phyloP scores from a whole-genome alignment of 2,888 invertebrate genomes.

The Drosophila conformis region DNA sequence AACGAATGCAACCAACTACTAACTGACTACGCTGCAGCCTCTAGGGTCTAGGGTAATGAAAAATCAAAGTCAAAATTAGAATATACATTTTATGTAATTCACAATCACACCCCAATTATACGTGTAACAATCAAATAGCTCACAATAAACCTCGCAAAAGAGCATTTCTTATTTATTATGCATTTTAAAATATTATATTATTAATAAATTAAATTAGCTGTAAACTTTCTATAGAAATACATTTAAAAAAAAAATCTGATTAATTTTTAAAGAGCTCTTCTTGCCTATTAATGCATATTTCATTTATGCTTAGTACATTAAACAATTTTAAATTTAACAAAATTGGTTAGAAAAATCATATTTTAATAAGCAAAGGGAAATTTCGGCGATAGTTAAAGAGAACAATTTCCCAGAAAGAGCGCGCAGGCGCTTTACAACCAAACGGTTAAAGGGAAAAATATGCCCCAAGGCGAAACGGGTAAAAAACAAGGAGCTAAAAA shows the following conservation, averaged over 20 bases:
- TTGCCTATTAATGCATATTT: not conserved
- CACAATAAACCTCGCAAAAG: not conserved
- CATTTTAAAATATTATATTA: not conserved
- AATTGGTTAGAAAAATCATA: not conserved
- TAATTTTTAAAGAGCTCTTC: fast-evolving
- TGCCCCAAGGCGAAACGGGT: conserved; percentile 47
- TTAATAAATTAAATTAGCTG: too few relatives aligned
- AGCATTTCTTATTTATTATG: not conserved
- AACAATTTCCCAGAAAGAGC: conserved; percentile 46
- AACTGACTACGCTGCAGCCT: not conserved
- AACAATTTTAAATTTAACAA: not conserved
- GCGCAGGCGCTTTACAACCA: conserved; percentile 32
- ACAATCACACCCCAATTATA: not conserved
- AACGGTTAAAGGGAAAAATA: conserved; percentile 57
- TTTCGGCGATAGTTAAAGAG: conserved; percentile 35
- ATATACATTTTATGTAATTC: not conserved
- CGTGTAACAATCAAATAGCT: too few relatives aligned
- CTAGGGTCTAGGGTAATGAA: not conserved
- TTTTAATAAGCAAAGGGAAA: conserved; percentile 5
- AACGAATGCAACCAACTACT: conserved; percentile 7
- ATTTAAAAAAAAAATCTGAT: not conserved
- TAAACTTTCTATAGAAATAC: not conserved
- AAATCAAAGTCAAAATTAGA: not conserved
- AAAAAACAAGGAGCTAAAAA: conserved; percentile 46
- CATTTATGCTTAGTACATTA: not conserved